Conservation (phyloP, 1,140 invertebrate genomes). For the Solenopsis fugax region DNA sequence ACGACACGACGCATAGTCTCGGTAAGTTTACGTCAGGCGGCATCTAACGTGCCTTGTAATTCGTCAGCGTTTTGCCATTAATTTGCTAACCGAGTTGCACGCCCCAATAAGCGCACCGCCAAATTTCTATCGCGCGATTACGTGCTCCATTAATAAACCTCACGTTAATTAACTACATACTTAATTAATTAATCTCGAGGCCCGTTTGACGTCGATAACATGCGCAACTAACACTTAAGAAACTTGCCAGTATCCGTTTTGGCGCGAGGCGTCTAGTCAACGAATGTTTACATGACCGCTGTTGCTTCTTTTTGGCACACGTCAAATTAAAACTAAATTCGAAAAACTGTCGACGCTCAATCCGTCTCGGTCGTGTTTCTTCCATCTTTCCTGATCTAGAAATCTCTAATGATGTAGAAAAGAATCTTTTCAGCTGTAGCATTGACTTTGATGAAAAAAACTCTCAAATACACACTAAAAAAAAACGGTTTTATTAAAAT, state of each 20-base stretch:
- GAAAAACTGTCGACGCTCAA: background rate
- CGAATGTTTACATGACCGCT: background rate
- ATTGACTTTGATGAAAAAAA: too few relatives aligned
- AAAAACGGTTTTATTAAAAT: too few relatives aligned
- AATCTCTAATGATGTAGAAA: background rate
- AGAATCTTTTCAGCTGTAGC: background rate
- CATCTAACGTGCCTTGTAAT: constrained; percentile 45
- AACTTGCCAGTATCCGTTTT: constrained; percentile 41
- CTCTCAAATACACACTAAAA: too few relatives aligned
- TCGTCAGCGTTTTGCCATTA: constrained; percentile 59
- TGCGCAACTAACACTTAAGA: constrained; percentile 47
- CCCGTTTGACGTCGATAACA: constrained; percentile 56
- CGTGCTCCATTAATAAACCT: constrained; percentile 58
- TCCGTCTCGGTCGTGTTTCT: background rate
- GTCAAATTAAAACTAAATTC: background rate
- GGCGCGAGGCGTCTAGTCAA: background rate
- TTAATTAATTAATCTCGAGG: constrained; percentile 61
- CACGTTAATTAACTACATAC: constrained; percentile 56
- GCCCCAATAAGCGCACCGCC: constrained; percentile 44
- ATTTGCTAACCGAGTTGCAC: constrained; percentile 56
- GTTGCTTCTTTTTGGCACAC: background rate
- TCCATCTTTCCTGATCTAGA: background rate
- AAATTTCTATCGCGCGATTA: constrained; percentile 49
- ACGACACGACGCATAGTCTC: background rate
- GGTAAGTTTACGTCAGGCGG: constrained; percentile 20